Base-by-base conservation (phyloP, 2,888 invertebrate species). In the Sarcophaga subvicina region DNA sequence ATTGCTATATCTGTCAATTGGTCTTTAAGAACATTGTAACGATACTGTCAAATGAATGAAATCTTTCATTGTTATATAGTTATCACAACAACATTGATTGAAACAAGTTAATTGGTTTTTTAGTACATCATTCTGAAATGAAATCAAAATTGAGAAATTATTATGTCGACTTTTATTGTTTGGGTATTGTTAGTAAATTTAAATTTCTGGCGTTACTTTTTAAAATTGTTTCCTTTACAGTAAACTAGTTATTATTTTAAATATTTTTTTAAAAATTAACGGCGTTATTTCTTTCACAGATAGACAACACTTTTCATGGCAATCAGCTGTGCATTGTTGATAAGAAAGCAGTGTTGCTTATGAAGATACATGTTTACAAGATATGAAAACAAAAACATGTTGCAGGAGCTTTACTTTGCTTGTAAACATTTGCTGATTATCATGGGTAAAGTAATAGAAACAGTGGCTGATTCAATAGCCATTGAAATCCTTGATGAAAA, bases 391-490 rank as follows among this genome's bases (percentile, higher is more conserved):
- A n/a, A 20, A 60, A 54, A 25, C n/a, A 49, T 64, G 54, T 59
- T 67, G 2, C 17, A 54, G 54, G 5, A 17, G 2, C 14, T 22
- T 12, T 37, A 6, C 54, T 54, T 37, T 71, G 27, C 37, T 25
- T 22, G 4, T 73, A 72, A 66, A 85, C 80, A 75, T 76, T 47
- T 71, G 63, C 69, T 88, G 60, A 47, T 25, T 77, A 12, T 17
- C n/a, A 85, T 80, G 84, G 80, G 77, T 12, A 87, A 83, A 75
- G 85, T 88, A 8, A 80, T 85, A 22, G 80, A 88, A 63, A 90
- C 89, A 10, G 86, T 90, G 20, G 71, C 87, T 14, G 90, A 90
- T 87, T 86, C 89, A 2, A 89, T 90, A 69, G 88, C 87, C 37
- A 86, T 90, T 45, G 81, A 87, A 84, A 85, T 89, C 64, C 71